Evolutionary conservation across 2,113 vertebrate species (phyloP).

Genomic region (Hippocampus abdominalis): DNA sequence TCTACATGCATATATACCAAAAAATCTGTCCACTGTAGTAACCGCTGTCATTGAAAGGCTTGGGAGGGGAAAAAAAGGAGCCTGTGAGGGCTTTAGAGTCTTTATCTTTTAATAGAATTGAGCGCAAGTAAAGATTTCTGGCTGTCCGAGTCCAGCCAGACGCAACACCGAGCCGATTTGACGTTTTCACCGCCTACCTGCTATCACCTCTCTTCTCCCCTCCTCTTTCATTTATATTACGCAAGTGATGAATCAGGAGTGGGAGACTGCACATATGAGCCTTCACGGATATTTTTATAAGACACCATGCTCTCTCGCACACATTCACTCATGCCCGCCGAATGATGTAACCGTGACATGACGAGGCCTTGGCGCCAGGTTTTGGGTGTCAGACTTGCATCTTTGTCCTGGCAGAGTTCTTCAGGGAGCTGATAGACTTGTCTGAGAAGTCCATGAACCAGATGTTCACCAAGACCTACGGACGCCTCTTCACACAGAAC

Average conservation of each 20-base stretch:
- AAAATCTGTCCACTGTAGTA: too few species aligned
- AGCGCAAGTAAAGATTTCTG: conserved; percentile 25
- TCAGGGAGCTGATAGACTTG: conserved; percentile 80
- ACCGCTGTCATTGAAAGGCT: not conserved
- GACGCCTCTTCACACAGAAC: conserved; percentile 82
- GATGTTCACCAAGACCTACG: conserved; percentile 86
- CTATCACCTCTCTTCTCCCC: conserved; percentile 36
- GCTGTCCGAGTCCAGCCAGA: conserved; percentile 19
- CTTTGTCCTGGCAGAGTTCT: conserved; percentile 75
- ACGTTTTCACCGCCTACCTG: conserved; percentile 49
- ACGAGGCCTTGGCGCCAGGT: not conserved
- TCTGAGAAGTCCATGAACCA: conserved; percentile 83
- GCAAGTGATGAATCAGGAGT: conserved; percentile 60
- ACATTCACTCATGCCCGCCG: conserved; percentile 34
- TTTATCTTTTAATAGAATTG: conserved; percentile 22
- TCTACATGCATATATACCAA: too few species aligned
- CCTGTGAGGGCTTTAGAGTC: not conserved
- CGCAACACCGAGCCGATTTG: conserved; percentile 29
- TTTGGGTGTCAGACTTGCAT: conserved; percentile 17
- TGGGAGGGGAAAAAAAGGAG: not conserved
- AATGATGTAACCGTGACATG: conserved; percentile 35
- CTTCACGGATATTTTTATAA: conserved; percentile 37
- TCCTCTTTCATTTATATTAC: conserved; percentile 59
- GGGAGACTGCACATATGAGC: conserved; percentile 49
- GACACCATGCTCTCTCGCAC: conserved; percentile 34